Conservation (phyloP, 2,888 invertebrate genomes). For the Diplolepis rosae region DNA sequence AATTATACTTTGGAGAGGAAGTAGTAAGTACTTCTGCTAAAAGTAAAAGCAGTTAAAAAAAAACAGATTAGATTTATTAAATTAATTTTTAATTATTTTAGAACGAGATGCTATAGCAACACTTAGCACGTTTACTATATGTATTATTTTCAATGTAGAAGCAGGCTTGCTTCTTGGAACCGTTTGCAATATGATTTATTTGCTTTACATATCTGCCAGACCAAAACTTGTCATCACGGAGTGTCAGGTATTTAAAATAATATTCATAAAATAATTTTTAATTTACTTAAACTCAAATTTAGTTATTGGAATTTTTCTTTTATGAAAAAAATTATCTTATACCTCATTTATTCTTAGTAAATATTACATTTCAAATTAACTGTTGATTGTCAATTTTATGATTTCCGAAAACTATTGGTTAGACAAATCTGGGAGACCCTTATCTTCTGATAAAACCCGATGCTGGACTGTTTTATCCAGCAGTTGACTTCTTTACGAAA, state of each 20-base stretch:
- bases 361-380: no score
- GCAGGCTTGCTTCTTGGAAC: conserved; percentile 86
- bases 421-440: conserved; percentile 74
- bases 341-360: no score
- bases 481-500: conserved; percentile 79
- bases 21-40: conserved; percentile 67
- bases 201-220: conserved; percentile 81
- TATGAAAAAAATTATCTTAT: no score
- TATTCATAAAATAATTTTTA: conserved; percentile 34
- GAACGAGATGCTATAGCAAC: conserved; percentile 80
- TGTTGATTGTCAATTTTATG: no score
- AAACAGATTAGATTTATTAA: not conserved
- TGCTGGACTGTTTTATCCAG: conserved; percentile 82
- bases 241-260: conserved; percentile 69
- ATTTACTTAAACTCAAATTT: not conserved
- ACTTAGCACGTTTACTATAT: conserved; percentile 80
- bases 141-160: conserved; percentile 84
- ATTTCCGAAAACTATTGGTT: conserved; percentile 50
- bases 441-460: conserved; percentile 80
- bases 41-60: not conserved
- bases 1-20: conserved; percentile 76
- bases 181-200: conserved; percentile 78
- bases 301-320: conserved; percentile 28
- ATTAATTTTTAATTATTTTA: conserved; percentile 54
- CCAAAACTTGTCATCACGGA: conserved; percentile 75